Percentiles rank a stretch among this genome's conserved stretches.
Conservation (phyloP, 2,888 invertebrate genomes). For the Thecocarcelia acutangulata region DNA sequence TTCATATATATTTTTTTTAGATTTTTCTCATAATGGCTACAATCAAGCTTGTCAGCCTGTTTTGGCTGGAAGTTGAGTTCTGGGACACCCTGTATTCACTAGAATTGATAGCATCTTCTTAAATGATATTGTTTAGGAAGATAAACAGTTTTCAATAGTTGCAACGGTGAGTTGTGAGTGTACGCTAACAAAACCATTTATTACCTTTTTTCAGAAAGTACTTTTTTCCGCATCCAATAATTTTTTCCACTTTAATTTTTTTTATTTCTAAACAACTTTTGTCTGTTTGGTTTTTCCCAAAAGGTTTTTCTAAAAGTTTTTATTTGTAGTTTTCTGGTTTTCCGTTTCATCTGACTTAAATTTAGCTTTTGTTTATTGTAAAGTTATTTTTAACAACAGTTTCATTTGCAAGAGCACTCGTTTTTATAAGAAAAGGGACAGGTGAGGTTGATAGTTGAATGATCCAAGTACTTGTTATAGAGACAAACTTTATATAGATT, state of each 20-base stretch:
- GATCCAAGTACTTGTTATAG: neutral
- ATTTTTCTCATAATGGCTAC: too few species aligned
- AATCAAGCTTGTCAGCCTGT: too few species aligned
- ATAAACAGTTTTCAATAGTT: too few species aligned
- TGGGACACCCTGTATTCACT: too few species aligned
- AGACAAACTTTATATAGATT: neutral
- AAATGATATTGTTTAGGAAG: too few species aligned
- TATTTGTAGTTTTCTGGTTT: slow-evolving; percentile 29
- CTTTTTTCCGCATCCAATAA: slow-evolving; percentile 17
- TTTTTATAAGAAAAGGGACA: neutral
- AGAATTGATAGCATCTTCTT: too few species aligned
- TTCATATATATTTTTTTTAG: too few species aligned
- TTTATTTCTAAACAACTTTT: slow-evolving; percentile 34
- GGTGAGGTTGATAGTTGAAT: neutral
- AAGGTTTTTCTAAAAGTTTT: slow-evolving; percentile 36
- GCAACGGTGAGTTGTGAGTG: too few species aligned
- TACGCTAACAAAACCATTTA: too few species aligned
- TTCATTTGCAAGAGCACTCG: slow-evolving; percentile 1
- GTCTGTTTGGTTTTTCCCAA: slow-evolving; percentile 40
- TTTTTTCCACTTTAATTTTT: slow-evolving; percentile 3
- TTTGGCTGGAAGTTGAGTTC: too few species aligned
- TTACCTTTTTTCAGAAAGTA: neutral
- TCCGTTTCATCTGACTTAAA: slow-evolving; percentile 44
- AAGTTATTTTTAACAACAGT: slow-evolving; percentile 23
- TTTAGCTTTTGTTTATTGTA: slow-evolving; percentile 40